phyloP scores from a whole-genome alignment of 1,140 invertebrate genomes.

The Tenebrio molitor region DNA sequence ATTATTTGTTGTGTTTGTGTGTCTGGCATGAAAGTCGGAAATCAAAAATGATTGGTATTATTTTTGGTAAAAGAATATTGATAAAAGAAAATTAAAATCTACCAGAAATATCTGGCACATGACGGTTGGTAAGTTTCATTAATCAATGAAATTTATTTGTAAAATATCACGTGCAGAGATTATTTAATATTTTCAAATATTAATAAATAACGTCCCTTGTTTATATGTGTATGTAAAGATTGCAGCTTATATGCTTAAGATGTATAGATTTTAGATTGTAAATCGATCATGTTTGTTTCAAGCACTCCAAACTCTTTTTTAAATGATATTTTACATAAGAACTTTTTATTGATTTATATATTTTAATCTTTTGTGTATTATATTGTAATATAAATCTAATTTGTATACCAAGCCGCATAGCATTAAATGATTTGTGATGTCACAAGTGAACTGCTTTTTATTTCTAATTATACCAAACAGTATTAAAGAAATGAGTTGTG shows the following conservation, averaged over 20 bases:
- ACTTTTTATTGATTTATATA: slow-evolving; percentile 47
- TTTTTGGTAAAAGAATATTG: slow-evolving; percentile 53
- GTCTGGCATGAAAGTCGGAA: slow-evolving; percentile 53
- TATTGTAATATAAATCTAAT: slow-evolving; percentile 62
- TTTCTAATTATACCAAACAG: neutral
- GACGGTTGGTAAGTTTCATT: slow-evolving; percentile 12
- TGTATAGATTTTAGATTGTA: slow-evolving; percentile 51
- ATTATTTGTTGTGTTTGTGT: slow-evolving; percentile 56
- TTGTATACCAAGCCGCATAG: slow-evolving; percentile 60
- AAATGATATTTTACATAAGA: slow-evolving; percentile 43
- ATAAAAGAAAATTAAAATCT: slow-evolving; percentile 41
- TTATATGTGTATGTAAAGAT: slow-evolving; percentile 51
- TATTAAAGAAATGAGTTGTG: too few species aligned
- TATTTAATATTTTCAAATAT: slow-evolving; percentile 51
- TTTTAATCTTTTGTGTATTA: slow-evolving; percentile 57
- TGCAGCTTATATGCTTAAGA: slow-evolving; percentile 53
- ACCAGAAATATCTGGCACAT: slow-evolving; percentile 14
- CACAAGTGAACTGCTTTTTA: slow-evolving; percentile 47
- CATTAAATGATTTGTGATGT: slow-evolving; percentile 61
- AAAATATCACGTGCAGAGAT: slow-evolving; percentile 50
- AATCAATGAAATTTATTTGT: slow-evolving; percentile 43
- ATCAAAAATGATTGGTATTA: slow-evolving; percentile 48
- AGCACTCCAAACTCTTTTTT: slow-evolving; percentile 45
- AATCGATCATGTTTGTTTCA: slow-evolving; percentile 42
- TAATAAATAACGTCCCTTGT: slow-evolving; percentile 51